Percentiles rank a stretch among this genome's conserved stretches.
phyloP scores from a whole-genome alignment of 1,140 invertebrate genomes.

The Hycleus cichorii region DNA sequence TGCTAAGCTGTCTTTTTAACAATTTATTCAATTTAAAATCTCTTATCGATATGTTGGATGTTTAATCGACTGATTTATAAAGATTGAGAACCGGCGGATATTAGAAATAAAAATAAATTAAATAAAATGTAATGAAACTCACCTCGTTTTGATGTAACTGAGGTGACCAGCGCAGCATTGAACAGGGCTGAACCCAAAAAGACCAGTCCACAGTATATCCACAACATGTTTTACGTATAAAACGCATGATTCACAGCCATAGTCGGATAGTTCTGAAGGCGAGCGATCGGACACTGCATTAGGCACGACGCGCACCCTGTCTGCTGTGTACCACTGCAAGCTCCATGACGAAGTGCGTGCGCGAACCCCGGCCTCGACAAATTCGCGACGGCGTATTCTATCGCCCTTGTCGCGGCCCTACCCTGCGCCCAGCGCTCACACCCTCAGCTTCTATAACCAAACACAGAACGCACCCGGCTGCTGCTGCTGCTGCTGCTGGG shows the following conservation, averaged over 20 bases:
- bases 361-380: slow-evolving; percentile 24
- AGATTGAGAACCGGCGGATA: too few relatives aligned
- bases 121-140: slow-evolving; percentile 8
- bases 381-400: slow-evolving; percentile 25
- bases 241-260: slow-evolving; percentile 37
- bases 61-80: not conserved
- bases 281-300: slow-evolving; percentile 18
- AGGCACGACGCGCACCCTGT: slow-evolving; percentile 30
- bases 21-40: not conserved
- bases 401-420: slow-evolving; percentile 24
- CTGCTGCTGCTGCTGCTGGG: not conserved
- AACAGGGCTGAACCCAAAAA: slow-evolving; percentile 26
- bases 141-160: slow-evolving; percentile 32
- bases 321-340: slow-evolving; percentile 33
- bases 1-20: not conserved
- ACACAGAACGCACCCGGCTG: not conserved
- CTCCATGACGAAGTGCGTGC: slow-evolving; percentile 35
- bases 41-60: too few relatives aligned
- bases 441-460: slow-evolving; percentile 21
- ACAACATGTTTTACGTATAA: slow-evolving; percentile 35
- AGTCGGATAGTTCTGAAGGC: slow-evolving; percentile 17
- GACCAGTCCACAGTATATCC: slow-evolving; percentile 34
- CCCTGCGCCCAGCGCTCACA: slow-evolving; percentile 22
- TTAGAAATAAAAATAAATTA: too few relatives aligned
- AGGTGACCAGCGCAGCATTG: slow-evolving; percentile 25